Evolutionary conservation across 2,113 vertebrate genomes (phyloP), one percentile per base, ranked within the genome.

Genomic region (Sinosuthora webbiana): DNA sequence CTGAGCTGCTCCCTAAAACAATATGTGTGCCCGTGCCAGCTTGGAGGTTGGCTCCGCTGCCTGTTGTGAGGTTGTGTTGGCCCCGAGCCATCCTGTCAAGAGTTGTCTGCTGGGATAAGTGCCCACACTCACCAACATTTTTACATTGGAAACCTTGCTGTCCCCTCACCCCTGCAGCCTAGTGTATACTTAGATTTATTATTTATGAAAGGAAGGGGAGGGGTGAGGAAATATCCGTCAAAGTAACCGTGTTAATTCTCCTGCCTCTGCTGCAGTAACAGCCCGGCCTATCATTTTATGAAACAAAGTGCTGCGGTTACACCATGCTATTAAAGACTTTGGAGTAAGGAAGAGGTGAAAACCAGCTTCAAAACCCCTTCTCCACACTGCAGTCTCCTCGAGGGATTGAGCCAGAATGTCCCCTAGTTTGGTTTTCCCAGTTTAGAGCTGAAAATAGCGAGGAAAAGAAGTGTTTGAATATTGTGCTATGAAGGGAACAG

Each of bases 401-500:
- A 24, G 90, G 93, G 93, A 95, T 27, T 71, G 64, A 60, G 83
- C 83, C 56, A 49, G 17, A 82, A 87, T 92, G 93, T 91, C 94
- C 91, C 77, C 41, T 87, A 87, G 87, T 96, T 86, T 37, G 88
- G 81, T 93, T 95, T 96, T 84, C 83, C 84, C 64, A 63, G 95
- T 96, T 98, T 62, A 71, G 95, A 93, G 95, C 95, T 90, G 95
- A 97, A 95, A 96, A 97, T 95, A 95, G 87, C n/a, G 91, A 95
- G 96, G 93, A 50, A 96, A 92, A 96, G 95, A 96, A 97, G 97
- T 97, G 98, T 98, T 98, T 98, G 98, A 98, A 97, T 98, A 97
- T 97, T 97, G 98, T 97, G 98, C 98, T 97, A 98, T 97, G 98
- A 98, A 98, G 98, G 97, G 98, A 98, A 97, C 98, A 95, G 98